A percentile compares a stretch with the other conserved stretches of the same genome.
These are phyloP conservation scores for Oikopleura vanhoeffeni DNA, from an alignment of 23 tunicate genomes.

Conservation along the genomic window DNA sequence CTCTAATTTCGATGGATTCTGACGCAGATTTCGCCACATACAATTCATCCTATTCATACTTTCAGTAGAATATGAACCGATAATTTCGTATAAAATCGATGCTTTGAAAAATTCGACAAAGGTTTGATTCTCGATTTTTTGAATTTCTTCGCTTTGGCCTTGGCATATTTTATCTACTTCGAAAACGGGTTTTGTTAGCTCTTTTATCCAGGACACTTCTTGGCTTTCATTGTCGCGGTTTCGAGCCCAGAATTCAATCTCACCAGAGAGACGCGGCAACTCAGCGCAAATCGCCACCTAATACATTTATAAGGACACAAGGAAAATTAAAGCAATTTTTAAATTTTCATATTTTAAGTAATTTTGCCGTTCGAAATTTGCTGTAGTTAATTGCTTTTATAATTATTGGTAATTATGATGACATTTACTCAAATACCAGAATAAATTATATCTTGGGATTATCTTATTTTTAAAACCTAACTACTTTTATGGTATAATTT, in stretches of 20 bases:
- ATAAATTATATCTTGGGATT: no score
- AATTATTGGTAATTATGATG: no score
- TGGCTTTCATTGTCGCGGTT: not conserved
- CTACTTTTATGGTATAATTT: no score
- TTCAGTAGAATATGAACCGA: constrained; percentile 2
- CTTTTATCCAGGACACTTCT: not conserved
- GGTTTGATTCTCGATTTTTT: not conserved
- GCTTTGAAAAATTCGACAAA: not conserved
- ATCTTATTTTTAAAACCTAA: no score
- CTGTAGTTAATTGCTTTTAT: no score
- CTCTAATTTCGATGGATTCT: not conserved
- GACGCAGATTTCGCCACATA: not conserved
- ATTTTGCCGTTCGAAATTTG: no score
- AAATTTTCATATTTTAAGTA: no score
- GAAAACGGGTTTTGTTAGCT: not conserved
- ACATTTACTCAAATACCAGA: no score
- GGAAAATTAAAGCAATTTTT: no score
- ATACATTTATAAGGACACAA: not conserved
- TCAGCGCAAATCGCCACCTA: not conserved
- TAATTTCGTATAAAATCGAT: not conserved
- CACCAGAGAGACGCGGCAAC: not conserved
- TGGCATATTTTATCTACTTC: no score
- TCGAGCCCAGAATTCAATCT: not conserved
- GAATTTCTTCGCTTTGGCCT: no score
- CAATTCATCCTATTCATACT: not conserved